These are phyloP conservation scores for Meloidogyne exigua DNA, from an alignment of 1,140 invertebrate genomes.

Conservation along the genomic window DNA sequence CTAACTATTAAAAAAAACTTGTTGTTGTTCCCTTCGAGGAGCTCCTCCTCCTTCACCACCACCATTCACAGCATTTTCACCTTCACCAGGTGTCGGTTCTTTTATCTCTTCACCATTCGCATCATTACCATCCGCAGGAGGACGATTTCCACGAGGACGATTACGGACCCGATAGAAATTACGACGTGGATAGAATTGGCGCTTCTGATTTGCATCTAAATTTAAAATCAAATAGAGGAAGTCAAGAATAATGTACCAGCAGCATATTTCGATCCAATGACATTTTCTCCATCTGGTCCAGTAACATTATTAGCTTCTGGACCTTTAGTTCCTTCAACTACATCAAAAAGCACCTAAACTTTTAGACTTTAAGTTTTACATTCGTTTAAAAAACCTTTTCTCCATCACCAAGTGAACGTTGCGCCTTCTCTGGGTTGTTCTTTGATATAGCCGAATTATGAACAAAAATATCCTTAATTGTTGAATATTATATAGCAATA, in stretches of 20 bases:
- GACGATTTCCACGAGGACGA: slow-evolving; percentile 9
- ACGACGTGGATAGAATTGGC: slow-evolving; percentile 3
- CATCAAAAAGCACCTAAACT: slow-evolving; percentile 77
- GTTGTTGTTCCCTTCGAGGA: slow-evolving; percentile 5
- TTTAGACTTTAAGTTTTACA: background rate
- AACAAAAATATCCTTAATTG: slow-evolving; percentile 80
- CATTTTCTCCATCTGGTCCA: slow-evolving; percentile 53
- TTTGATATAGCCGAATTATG: slow-evolving; percentile 83
- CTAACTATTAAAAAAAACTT: background rate
- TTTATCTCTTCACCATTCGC: background rate
- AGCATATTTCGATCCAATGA: slow-evolving; percentile 55
- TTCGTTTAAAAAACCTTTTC: slow-evolving; percentile 76
- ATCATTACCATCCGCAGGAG: background rate
- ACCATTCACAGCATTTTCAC: background rate
- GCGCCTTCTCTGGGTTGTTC: slow-evolving; percentile 93
- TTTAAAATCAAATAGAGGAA: background rate
- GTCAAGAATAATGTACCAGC: slow-evolving; percentile 20
- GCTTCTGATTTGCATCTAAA: slow-evolving; percentile 15
- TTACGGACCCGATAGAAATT: slow-evolving; percentile 23
- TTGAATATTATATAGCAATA: background rate
- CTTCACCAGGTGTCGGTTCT: background rate
- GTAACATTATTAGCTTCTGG: slow-evolving; percentile 61
- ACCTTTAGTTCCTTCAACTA: slow-evolving; percentile 91
- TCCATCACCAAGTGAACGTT: slow-evolving; percentile 94
- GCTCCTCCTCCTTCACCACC: background rate